Evolutionary conservation across 1,140 invertebrate genomes (phyloP), one percentile per base, ranked within the genome.

Genomic region (Lethrus apterus): DNA sequence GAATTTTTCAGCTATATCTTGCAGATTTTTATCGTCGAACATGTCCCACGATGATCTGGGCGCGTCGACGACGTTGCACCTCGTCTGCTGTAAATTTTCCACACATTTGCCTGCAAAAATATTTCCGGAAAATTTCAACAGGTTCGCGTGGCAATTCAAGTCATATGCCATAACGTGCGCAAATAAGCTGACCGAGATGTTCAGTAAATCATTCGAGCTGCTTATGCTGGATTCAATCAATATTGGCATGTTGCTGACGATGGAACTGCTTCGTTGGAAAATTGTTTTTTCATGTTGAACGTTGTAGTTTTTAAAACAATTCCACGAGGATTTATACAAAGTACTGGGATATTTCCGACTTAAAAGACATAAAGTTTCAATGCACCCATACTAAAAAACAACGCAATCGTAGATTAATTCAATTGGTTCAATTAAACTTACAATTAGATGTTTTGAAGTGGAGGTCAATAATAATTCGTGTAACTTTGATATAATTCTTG

Each of bases 71-170:
- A 38, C 19, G 20, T 19, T 26, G 23, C n/a, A n/a, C n/a, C n/a
- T 7, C n/a, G 23, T 7, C n/a, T 7, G n/a, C n/a, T 26, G 23
- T 26, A 26, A 26, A 26, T 26, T n/a, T 26, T 26, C 5, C n/a
- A 26, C 5, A 26, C 23, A 26, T 26, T 26, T 26, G 5, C 23
- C 23, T 26, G 76, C 72, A 38, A 81, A 73, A 0, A 86, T 57
- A 67, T 85, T 84, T 29, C 78, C 78, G 34, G 73, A 70, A 10
- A 86, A 60, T 19, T 72, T 61, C 3, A 85, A 61, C 3, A 81
- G 60, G 58, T 80, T 73, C 44, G 74, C 70, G 51, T 86, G 83
- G 31, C 74, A 73, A 8, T 72, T 63, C 2, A 86, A 61, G 56
- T 86, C 83, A 30, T 82, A 67, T 33, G 75, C 73, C 3, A 80